phyloP scores from a whole-genome alignment of 1,140 invertebrate species.

The Chrysomallon squamiferum region DNA sequence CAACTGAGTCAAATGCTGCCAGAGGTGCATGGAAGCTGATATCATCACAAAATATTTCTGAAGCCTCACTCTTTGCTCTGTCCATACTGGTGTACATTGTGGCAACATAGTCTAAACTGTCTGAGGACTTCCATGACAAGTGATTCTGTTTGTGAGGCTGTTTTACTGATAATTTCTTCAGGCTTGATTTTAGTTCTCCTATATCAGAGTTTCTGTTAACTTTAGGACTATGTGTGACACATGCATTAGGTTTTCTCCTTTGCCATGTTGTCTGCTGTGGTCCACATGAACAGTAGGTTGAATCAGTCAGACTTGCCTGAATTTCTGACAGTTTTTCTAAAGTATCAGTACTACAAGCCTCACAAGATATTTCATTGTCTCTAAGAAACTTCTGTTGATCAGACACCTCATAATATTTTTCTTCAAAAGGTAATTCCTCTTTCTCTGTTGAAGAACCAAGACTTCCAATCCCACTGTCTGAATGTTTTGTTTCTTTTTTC shows the following conservation, averaged over 20 bases:
- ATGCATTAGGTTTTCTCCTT: slow-evolving; percentile 3
- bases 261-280: slow-evolving; percentile 8
- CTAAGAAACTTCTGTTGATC: slow-evolving; percentile 5
- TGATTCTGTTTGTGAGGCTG: slow-evolving; percentile 2
- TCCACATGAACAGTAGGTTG: slow-evolving; percentile 22
- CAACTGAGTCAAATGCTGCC: slow-evolving; percentile 27
- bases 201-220: slow-evolving; percentile 14
- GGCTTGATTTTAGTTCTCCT: slow-evolving; percentile 10
- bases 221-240: slow-evolving; percentile 1
- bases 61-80: slow-evolving; percentile 3
- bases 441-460: slow-evolving; percentile 16
- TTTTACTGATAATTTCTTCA: slow-evolving; percentile 3
- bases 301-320: not conserved
- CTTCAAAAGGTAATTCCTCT: not conserved
- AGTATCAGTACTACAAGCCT: slow-evolving; percentile 15
- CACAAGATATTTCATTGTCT: slow-evolving; percentile 8
- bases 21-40: slow-evolving; percentile 21
- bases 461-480: slow-evolving; percentile 39
- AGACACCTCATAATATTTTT: not conserved
- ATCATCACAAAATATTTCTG: slow-evolving; percentile 21
- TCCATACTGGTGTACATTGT: slow-evolving; percentile 8
- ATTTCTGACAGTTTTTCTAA: slow-evolving; percentile 1
- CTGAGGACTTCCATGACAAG: slow-evolving; percentile 26
- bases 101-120: slow-evolving; percentile 17
- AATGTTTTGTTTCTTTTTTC: not conserved